Evolutionary conservation across 2,888 invertebrate species (phyloP).

Genomic region (Phyllotreta cruciferae): DNA sequence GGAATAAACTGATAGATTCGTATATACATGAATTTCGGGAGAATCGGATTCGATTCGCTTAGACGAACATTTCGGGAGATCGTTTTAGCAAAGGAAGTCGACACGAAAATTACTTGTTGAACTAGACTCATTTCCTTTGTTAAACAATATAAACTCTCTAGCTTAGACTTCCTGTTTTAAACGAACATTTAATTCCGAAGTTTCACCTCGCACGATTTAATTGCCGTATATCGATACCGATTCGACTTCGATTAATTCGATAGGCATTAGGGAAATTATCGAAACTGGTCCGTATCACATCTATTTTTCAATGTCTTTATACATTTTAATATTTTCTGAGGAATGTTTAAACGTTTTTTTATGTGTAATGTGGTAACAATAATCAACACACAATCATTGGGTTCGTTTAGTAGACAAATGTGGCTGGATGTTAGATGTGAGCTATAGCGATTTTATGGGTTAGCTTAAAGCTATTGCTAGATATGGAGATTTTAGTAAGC

Average conservation of each 20-base stretch:
- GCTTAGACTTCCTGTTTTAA: slow-evolving; percentile 9
- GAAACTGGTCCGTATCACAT: slow-evolving; percentile 11
- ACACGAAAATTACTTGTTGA: slow-evolving; percentile 10
- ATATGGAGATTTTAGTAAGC: too few relatives aligned
- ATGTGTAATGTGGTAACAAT: slow-evolving; percentile 3
- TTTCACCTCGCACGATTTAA: neutral
- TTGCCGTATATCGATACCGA: neutral
- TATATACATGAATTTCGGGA: too few relatives aligned
- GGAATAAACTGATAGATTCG: too few relatives aligned
- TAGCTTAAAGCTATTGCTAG: too few relatives aligned
- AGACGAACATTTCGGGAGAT: neutral
- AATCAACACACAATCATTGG: neutral
- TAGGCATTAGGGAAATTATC: slow-evolving; percentile 1
- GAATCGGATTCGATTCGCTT: slow-evolving; percentile 3
- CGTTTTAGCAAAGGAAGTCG: slow-evolving; percentile 3
- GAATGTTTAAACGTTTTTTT: neutral
- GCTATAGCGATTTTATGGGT: too few relatives aligned
- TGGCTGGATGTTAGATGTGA: too few relatives aligned
- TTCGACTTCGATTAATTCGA: neutral
- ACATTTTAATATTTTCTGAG: slow-evolving; percentile 5
- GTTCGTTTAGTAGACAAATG: too few relatives aligned
- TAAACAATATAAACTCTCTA: slow-evolving; percentile 13
- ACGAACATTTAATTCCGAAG: neutral
- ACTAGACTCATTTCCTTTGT: slow-evolving; percentile 8
- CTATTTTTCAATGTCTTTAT: slow-evolving; percentile 1